phyloP scores from a whole-genome alignment of 2,113 vertebrate species.

The Marmota monax region DNA sequence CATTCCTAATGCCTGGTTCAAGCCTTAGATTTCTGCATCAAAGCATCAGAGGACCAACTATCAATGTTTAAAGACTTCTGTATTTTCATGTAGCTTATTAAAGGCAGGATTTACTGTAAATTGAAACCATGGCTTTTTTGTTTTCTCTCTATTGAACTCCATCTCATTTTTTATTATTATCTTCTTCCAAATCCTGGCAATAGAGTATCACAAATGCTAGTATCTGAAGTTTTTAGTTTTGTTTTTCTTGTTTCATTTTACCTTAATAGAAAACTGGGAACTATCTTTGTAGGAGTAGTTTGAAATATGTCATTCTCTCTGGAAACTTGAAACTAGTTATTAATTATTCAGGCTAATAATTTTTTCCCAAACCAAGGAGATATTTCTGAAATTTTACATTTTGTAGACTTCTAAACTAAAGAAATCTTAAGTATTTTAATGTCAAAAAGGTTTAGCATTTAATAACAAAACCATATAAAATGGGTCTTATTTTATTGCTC shows the following conservation, averaged over 20 bases:
- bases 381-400: constrained; percentile 52
- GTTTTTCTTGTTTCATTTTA: neutral
- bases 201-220: neutral
- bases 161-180: neutral
- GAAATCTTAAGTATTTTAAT: constrained; percentile 30
- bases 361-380: neutral
- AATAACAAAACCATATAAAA: constrained; percentile 61
- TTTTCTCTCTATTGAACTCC: neutral
- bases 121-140: neutral
- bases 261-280: neutral
- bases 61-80: neutral
- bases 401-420: neutral
- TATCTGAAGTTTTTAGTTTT: neutral
- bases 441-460: constrained; percentile 57
- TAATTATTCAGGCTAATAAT: neutral
- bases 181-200: neutral
- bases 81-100: neutral
- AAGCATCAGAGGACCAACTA: neutral
- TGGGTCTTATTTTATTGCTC: neutral
- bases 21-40: neutral
- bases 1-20: neutral
- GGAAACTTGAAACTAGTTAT: neutral
- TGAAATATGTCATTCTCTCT: neutral
- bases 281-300: neutral
- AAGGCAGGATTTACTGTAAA: neutral